Evolutionary conservation across 2,888 invertebrate species (phyloP).

Genomic region (Sarcophaga subvicina): DNA sequence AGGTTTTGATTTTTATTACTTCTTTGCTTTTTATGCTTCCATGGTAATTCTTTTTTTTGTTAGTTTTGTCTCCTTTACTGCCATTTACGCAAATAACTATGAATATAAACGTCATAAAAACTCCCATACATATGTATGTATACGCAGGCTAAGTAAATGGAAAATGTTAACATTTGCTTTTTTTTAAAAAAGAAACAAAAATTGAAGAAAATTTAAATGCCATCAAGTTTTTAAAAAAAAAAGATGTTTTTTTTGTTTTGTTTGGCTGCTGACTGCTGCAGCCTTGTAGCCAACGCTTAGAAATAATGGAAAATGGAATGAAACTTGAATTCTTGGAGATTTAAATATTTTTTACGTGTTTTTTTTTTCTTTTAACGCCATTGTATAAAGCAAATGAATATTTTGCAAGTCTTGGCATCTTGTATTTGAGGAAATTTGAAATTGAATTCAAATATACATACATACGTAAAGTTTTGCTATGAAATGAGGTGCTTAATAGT

Average conservation of each 20-base stretch:
- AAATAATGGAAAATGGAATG: neutral
- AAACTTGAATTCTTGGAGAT: conserved; percentile 34
- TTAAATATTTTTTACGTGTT: neutral
- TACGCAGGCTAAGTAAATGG: neutral
- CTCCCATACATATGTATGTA: neutral
- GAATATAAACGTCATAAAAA: neutral
- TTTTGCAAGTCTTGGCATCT: too few relatives aligned
- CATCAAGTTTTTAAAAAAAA: conserved; percentile 19
- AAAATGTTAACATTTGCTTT: neutral
- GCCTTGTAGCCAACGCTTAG: conserved; percentile 32
- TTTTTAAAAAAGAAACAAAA: neutral
- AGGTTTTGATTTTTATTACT: conserved; percentile 22
- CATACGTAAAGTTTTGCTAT: too few relatives aligned
- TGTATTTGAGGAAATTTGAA: too few relatives aligned
- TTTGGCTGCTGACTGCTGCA: neutral
- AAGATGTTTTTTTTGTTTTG: neutral
- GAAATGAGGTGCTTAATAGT: neutral
- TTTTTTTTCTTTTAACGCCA: neutral
- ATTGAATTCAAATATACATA: neutral
- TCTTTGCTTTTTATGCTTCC: neutral
- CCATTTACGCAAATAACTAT: neutral
- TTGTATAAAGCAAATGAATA: neutral
- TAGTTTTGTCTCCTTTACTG: neutral
- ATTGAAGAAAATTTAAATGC: conserved; percentile 38
- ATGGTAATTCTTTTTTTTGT: neutral